Percentiles rank a stretch among this genome's conserved stretches.
These are phyloP conservation scores for Delichon dasypus DNA, from an alignment of 2,797 vertebrate genomes.

Conservation along the genomic window DNA sequence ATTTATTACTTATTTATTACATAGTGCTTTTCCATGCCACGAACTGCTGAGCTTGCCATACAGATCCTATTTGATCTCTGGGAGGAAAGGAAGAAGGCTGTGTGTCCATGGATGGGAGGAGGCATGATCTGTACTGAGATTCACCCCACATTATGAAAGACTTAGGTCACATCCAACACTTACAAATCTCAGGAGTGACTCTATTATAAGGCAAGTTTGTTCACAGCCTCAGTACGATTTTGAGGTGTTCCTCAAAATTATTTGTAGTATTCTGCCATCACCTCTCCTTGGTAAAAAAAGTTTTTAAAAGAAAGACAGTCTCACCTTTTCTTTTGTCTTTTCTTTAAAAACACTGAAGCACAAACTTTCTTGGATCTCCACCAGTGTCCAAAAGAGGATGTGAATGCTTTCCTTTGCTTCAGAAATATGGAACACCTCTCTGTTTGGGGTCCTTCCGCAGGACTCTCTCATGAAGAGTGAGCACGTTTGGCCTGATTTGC, in stretches of 20 bases:
- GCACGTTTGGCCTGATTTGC: neutral
- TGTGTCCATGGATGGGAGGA: neutral
- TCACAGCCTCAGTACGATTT: neutral
- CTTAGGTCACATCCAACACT: neutral
- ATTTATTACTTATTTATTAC: constrained; percentile 62
- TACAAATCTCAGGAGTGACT: neutral
- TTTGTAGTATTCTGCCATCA: neutral
- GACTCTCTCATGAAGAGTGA: neutral
- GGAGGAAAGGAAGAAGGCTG: neutral
- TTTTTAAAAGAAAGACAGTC: neutral
- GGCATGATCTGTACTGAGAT: neutral
- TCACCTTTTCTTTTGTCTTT: neutral
- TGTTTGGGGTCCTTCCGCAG: neutral
- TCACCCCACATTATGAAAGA: neutral
- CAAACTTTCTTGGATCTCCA: neutral
- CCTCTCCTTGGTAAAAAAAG: neutral
- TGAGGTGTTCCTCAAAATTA: neutral
- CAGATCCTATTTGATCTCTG: constrained; percentile 32
- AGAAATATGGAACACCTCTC: neutral
- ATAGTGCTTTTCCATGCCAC: neutral
- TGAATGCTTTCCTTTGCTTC: neutral
- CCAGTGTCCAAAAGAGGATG: neutral
- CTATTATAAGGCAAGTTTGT: neutral
- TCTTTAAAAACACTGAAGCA: neutral
- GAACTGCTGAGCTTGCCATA: constrained; percentile 48